These are phyloP conservation scores for Nothocercus nigrocapillus DNA, from an alignment of 2,113 vertebrate species.

Conservation along the genomic window DNA sequence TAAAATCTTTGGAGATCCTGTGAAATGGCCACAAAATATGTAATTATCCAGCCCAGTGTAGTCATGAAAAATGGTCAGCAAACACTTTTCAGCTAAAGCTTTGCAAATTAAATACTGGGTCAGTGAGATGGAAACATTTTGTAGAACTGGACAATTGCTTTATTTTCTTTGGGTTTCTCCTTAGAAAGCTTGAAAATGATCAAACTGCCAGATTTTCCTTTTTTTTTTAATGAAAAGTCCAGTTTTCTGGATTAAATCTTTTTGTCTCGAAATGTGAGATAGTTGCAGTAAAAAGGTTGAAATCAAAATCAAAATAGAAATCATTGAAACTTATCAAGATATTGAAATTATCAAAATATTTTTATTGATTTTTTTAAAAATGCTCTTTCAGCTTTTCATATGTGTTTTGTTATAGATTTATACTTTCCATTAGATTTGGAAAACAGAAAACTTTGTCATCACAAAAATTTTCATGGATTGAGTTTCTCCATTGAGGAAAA, in stretches of 20 bases:
- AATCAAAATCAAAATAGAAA: neutral
- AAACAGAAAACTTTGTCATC: neutral
- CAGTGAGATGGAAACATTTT: conserved; percentile 33
- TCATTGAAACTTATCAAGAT: neutral
- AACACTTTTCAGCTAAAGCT: neutral
- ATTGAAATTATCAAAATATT: neutral
- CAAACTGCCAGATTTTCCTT: neutral
- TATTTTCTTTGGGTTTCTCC: conserved; percentile 13
- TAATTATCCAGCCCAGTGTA: neutral
- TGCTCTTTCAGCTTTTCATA: neutral
- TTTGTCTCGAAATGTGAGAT: neutral
- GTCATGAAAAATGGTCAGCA: conserved; percentile 6
- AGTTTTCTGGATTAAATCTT: neutral
- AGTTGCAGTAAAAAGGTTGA: neutral
- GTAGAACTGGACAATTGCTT: neutral
- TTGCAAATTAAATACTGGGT: conserved; percentile 14
- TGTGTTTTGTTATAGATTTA: neutral
- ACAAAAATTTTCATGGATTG: neutral
- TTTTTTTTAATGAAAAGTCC: fast-evolving
- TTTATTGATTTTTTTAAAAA: neutral
- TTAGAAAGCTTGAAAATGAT: neutral
- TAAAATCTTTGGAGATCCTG: conserved; percentile 6
- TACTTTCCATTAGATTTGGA: neutral
- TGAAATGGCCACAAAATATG: conserved; percentile 37
- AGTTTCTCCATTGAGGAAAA: neutral